Evolutionary conservation across 2,888 invertebrate genomes (phyloP), one percentile per base, ranked within the genome.

Genomic region (Conops quadrifasciatus): DNA sequence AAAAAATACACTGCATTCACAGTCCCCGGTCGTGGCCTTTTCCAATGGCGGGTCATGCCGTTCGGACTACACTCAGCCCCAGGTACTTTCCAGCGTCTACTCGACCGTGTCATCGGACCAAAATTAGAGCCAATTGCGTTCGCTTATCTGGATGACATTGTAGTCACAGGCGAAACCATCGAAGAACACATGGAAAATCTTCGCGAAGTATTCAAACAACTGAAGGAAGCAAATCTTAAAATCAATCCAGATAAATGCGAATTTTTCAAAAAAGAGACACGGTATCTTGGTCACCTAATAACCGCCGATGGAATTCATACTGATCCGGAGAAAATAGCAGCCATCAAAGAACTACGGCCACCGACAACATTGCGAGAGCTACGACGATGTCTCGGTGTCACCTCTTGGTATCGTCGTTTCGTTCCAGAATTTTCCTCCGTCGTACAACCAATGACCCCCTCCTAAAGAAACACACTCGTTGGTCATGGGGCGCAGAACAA

Each of bases 331-430:
- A 64, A 45, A 26, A 49, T 64, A 24, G 45, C 49, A 19, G 64
- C 64, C 13, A 21, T 64, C 2, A n/a, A 64, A 45, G 49, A 49
- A 9, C 19, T 64, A 21, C 19, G 43, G n/a, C 45, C 64, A 9
- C 67, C 67, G 9, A 56, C n/a, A 13, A 67, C 53, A 9, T 2
- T 67, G 16, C 56, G 67, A 19, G 21, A 67, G 24, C 26, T 64
- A 21, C 45, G 64, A 49, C 21, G 16, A 16, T 64, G 15, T 26
- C 47, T 64, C 43, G 64, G 49, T 3, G 43, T 64, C n/a, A 56
- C 56, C 19, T 21, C 36, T 3, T 66, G 66, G 66, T 66, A 66
- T 30, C 66, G 66, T 1, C 66, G 66, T 26, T 66, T 66, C 24
- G 36, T 66, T 15, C n/a, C 53, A 36, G 56, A 66, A 5, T 66